Percentiles rank a stretch among this genome's conserved stretches.
phyloP scores from a whole-genome alignment of 2,113 vertebrate species.

The Vanacampus margaritifer region DNA sequence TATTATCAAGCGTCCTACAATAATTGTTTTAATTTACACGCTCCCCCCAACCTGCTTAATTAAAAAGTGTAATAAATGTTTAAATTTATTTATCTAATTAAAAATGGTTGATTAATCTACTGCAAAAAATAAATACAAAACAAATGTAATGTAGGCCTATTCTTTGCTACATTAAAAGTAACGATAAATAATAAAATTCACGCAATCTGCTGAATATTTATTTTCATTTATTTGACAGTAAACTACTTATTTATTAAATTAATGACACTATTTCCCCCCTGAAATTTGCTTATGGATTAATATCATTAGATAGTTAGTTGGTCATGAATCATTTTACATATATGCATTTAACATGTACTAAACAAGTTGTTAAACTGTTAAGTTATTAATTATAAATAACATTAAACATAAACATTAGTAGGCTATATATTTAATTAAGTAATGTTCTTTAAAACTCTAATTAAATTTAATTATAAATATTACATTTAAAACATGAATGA shows the following conservation, averaged over 20 bases:
- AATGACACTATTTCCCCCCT: neutral
- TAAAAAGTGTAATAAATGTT: too few relatives aligned
- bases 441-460: neutral
- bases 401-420: neutral
- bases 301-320: neutral
- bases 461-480: neutral
- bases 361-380: too few relatives aligned
- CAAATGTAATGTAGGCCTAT: too few relatives aligned
- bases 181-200: too few relatives aligned
- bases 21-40: too few relatives aligned
- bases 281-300: neutral
- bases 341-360: neutral
- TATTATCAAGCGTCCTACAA: too few relatives aligned
- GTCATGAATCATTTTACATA: neutral
- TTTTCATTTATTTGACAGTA: neutral
- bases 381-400: neutral
- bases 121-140: too few relatives aligned
- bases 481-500: neutral
- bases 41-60: too few relatives aligned
- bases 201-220: too few relatives aligned
- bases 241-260: neutral
- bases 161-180: too few relatives aligned
- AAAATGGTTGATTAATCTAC: neutral
- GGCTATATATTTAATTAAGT: too few relatives aligned
- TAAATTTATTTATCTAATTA: too few relatives aligned